Evolutionary conservation across 2,113 vertebrate species (phyloP).

Genomic region (Ranitomeya imitator): DNA sequence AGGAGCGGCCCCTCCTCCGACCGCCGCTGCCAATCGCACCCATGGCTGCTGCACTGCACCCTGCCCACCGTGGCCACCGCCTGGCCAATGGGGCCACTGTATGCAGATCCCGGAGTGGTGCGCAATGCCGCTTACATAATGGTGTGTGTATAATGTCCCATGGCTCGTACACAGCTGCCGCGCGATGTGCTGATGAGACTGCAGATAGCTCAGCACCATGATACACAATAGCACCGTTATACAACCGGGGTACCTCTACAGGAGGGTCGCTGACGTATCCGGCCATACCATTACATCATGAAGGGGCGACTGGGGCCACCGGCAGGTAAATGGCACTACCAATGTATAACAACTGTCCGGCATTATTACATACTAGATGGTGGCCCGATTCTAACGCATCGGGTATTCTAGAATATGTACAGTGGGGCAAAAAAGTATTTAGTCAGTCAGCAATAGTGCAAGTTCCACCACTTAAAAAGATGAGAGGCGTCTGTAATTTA

Average conservation of each 20-base stretch:
- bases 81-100: neutral
- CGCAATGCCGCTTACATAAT: conserved; percentile 29
- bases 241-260: neutral
- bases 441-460: no score
- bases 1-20: neutral
- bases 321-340: no score
- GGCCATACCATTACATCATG: no score
- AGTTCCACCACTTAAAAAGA: no score
- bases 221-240: neutral
- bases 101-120: neutral
- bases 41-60: neutral
- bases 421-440: no score
- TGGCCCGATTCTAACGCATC: no score
- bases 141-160: conserved; percentile 15
- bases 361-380: no score
- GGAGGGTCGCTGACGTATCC: no score
- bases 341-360: no score
- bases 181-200: neutral
- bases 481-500: no score
- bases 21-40: neutral
- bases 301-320: no score
- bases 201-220: neutral
- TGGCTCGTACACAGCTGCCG: conserved; percentile 10
- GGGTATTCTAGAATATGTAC: no score
- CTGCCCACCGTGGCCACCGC: neutral